These are phyloP conservation scores for Cataglyphis livida DNA, from an alignment of 2,888 invertebrate genomes.

Conservation along the genomic window DNA sequence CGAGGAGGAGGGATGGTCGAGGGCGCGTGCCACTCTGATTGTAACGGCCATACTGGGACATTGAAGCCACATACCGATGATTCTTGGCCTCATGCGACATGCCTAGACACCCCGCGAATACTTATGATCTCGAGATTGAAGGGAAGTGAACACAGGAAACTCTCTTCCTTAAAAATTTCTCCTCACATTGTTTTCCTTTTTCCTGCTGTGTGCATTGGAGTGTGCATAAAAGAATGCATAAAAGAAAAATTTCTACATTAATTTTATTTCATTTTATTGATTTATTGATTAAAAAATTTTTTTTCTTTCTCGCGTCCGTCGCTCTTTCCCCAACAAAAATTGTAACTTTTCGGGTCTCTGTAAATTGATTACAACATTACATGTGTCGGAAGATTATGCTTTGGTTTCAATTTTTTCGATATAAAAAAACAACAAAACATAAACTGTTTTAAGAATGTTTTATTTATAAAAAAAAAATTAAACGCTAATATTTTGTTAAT, in stretches of 20 bases:
- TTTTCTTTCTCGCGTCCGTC: not conserved
- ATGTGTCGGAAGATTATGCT: not conserved
- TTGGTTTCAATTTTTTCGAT: not conserved
- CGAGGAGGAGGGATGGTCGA: slow-evolving; percentile 64
- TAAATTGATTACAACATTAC: slow-evolving; percentile 2
- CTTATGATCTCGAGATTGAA: slow-evolving; percentile 67
- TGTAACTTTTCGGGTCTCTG: not conserved
- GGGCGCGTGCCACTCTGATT: slow-evolving; percentile 79
- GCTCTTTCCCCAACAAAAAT: not conserved
- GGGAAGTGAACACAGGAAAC: not conserved
- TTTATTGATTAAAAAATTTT: not conserved
- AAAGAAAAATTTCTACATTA: not conserved
- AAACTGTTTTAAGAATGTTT: not conserved
- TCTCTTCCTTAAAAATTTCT: slow-evolving; percentile 13
- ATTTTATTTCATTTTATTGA: not conserved
- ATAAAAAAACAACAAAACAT: not conserved
- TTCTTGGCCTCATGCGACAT: slow-evolving; percentile 77
- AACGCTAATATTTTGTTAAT: not conserved
- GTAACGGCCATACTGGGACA: slow-evolving; percentile 77
- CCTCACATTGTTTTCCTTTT: not conserved
- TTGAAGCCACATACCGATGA: slow-evolving; percentile 78
- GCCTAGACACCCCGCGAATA: slow-evolving; percentile 76
- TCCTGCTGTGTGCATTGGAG: not conserved
- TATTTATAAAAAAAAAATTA: not conserved
- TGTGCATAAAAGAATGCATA: not conserved